Evolutionary conservation across 2,888 invertebrate species (phyloP), one percentile per base, ranked within the genome.

Genomic region (Mantis religiosa): DNA sequence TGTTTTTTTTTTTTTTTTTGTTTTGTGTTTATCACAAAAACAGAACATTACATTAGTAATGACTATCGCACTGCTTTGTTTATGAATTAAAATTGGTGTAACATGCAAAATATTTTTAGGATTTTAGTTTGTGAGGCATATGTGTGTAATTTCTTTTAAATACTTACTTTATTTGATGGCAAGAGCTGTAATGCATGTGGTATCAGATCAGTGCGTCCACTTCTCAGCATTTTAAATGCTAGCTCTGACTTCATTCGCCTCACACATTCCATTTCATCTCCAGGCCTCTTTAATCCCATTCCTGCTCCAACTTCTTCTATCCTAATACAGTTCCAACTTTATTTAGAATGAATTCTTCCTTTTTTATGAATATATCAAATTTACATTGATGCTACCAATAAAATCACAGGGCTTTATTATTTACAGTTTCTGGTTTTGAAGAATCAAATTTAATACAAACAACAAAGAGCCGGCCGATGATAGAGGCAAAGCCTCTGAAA

Each of bases 141-240:
- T 3, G 20, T 20, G 6, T 71, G 8, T 2, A 71, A 20, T 71
- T 71, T 71, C 20, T 20, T 71, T 3, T 71, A 0, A 71, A 15
- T 1, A 25, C 54, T 89, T 90, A 92, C 93, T 54, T 97, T 96
- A 0, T 95, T 93, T 0, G 95, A 94, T 0, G 98, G 96, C 89
- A 98, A 93, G 3, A 98, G 92, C 3, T 96, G 94, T n/a, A 97
- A 94, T 0, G 97, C 97, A 92, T 97, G 96, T 0, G 96, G 95
- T 88, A 97, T 94, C 20, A 98, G 93, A 91, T 98, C 98, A 0
- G 96, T 94, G 2, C 97, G 94, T 0, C 97, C 98, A n/a, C 96
- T 96, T 3, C 96, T 94, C 92, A 98, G 94, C 92, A 98, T 95
- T 84, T 97, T 95, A 92, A 98, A 98, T 0, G 97, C 97, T 90